Conservation (phyloP, 2,797 vertebrate genomes). For the Protosalanx chinensis region DNA sequence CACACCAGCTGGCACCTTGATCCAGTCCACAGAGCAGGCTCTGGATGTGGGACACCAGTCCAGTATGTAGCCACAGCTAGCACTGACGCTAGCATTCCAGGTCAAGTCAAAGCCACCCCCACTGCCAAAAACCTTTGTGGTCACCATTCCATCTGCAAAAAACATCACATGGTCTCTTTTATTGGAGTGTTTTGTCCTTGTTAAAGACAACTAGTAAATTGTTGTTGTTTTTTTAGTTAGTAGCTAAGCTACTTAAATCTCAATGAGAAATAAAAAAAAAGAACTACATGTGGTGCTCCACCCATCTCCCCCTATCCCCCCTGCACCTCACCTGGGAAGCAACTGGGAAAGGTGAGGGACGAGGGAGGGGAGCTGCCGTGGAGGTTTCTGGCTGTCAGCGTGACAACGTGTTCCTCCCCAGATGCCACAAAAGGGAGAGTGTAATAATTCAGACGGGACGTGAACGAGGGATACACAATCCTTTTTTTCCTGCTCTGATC, state of each 20-base stretch:
- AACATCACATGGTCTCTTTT: background rate
- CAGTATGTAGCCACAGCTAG: slow-evolving; percentile 69
- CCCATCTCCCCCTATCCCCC: no score
- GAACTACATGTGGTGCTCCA: no score
- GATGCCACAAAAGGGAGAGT: slow-evolving; percentile 22
- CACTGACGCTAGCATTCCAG: slow-evolving; percentile 47
- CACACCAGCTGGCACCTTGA: slow-evolving; percentile 44
- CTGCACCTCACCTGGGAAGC: slow-evolving; percentile 43
- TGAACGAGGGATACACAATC: background rate
- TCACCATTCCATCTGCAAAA: slow-evolving; percentile 35
- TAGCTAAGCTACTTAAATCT: no score
- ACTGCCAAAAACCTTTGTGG: slow-evolving; percentile 20
- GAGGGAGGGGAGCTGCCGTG: slow-evolving; percentile 58
- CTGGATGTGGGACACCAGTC: slow-evolving; percentile 60
- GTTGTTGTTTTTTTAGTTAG: background rate
- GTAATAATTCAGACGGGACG: background rate
- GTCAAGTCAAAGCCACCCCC: slow-evolving; percentile 49
- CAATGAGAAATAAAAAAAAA: no score
- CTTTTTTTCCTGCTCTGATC: background rate
- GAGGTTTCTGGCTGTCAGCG: slow-evolving; percentile 57
- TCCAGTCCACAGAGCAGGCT: slow-evolving; percentile 50
- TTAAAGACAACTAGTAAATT: background rate
- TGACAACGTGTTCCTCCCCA: slow-evolving; percentile 31
- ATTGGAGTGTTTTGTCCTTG: background rate
- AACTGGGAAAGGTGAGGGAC: slow-evolving; percentile 35